phyloP scores from a whole-genome alignment of 2,797 vertebrate species.

The Trachurus trachurus region DNA sequence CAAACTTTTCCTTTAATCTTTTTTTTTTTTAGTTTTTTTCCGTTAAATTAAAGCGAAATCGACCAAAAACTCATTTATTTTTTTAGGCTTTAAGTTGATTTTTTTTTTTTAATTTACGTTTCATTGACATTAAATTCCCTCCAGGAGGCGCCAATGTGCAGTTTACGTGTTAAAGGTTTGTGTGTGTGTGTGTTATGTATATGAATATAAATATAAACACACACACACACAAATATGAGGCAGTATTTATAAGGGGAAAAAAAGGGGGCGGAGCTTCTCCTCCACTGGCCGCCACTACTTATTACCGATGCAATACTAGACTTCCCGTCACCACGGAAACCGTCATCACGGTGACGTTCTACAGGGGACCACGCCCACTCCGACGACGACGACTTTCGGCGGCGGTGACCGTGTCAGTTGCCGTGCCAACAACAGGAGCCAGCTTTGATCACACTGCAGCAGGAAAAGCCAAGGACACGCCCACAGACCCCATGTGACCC shows the following conservation, averaged over 20 bases:
- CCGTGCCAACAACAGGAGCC: constrained; percentile 70
- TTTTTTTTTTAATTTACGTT: not conserved
- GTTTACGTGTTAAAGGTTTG: constrained; percentile 2
- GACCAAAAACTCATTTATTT: not conserved
- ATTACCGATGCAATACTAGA: constrained; percentile 70
- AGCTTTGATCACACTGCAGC: constrained; percentile 85
- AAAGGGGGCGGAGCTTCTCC: constrained; percentile 26
- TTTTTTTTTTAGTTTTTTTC: too few relatives aligned
- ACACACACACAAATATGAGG: constrained; percentile 14
- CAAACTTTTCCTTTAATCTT: not conserved
- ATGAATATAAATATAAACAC: not conserved
- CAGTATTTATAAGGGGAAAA: constrained; percentile 63
- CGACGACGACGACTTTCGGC: constrained; percentile 8
- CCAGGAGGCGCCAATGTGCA: constrained; percentile 54
- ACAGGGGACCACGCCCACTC: constrained; percentile 55
- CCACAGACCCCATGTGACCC: constrained; percentile 90
- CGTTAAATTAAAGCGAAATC: too few relatives aligned
- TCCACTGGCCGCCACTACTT: constrained; percentile 40
- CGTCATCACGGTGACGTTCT: constrained; percentile 32
- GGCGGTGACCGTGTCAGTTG: not conserved
- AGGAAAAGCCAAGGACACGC: constrained; percentile 91
- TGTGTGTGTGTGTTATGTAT: not conserved
- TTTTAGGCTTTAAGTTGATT: not conserved
- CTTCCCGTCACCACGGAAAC: constrained; percentile 50
- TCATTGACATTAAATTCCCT: constrained; percentile 4